phyloP scores from a whole-genome alignment of 2,113 vertebrate species.

The Nymphicus hollandicus region DNA sequence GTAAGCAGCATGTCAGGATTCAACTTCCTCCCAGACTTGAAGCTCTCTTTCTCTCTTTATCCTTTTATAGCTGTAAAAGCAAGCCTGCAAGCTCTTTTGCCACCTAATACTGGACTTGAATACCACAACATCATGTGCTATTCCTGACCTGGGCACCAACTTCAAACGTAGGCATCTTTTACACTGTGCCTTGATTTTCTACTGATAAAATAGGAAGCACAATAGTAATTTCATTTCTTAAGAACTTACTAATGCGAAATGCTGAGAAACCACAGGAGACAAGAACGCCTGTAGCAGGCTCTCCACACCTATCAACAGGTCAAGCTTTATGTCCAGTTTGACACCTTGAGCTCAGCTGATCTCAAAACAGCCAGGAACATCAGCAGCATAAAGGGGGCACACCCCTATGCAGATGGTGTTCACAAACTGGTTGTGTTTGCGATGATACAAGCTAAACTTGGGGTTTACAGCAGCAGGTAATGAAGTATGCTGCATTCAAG shows the following conservation, averaged over 20 bases:
- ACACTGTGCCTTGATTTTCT: background rate
- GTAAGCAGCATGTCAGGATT: background rate
- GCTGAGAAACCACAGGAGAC: background rate
- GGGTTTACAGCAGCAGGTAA: background rate
- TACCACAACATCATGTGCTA: background rate
- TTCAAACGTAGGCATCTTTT: background rate
- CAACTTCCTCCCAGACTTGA: background rate
- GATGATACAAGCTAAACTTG: background rate
- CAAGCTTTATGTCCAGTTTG: background rate
- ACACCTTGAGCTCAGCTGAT: background rate
- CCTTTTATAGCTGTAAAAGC: background rate
- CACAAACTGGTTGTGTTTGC: background rate
- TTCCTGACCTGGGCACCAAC: background rate
- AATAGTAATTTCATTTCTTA: background rate
- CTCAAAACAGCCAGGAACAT: background rate
- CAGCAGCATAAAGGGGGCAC: rapidly evolving
- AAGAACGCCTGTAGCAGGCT: background rate
- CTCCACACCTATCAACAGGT: background rate
- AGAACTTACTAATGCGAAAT: background rate
- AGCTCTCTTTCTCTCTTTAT: background rate
- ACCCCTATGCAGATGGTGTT: background rate
- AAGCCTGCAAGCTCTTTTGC: background rate
- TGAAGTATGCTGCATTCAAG: background rate
- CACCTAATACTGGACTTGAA: background rate
- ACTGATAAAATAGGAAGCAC: background rate